Conservation (phyloP, 2,888 invertebrate genomes). For the Ennomos quercinarius region DNA sequence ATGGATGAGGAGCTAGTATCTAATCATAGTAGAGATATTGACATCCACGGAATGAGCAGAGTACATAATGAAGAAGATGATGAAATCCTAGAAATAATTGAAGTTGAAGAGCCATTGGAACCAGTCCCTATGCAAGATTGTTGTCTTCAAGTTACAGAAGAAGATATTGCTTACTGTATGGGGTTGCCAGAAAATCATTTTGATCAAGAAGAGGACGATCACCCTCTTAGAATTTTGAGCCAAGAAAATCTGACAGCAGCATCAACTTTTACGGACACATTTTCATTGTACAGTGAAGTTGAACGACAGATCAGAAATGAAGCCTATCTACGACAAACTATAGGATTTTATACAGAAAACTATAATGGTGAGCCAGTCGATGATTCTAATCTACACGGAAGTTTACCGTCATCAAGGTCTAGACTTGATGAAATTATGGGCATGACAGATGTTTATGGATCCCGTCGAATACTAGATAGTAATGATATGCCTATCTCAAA, state of each 20-base stretch:
- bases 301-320: conserved; percentile 88
- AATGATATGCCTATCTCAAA: conserved; percentile 82
- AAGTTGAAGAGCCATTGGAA: conserved; percentile 92
- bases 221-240: conserved; percentile 94
- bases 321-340: conserved; percentile 84
- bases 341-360: conserved; percentile 84
- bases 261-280: conserved; percentile 93
- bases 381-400: conserved; percentile 79
- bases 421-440: conserved; percentile 93
- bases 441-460: conserved; percentile 92
- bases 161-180: conserved; percentile 96
- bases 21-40: conserved; percentile 83
- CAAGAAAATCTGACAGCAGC: conserved; percentile 96
- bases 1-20: conserved; percentile 85
- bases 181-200: conserved; percentile 88
- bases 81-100: conserved; percentile 92
- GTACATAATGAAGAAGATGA: conserved; percentile 84
- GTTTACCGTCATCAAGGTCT: conserved; percentile 74
- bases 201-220: conserved; percentile 91
- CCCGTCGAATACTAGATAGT: conserved; percentile 90
- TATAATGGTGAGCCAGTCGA: conserved; percentile 66
- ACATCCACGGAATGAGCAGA: conserved; percentile 79
- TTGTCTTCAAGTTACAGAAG: conserved; percentile 96
- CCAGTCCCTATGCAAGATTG: conserved; percentile 94
- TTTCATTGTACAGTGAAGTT: conserved; percentile 88